These are phyloP conservation scores for Bufo bufo DNA, from an alignment of 2,113 vertebrate species.

Conservation along the genomic window DNA sequence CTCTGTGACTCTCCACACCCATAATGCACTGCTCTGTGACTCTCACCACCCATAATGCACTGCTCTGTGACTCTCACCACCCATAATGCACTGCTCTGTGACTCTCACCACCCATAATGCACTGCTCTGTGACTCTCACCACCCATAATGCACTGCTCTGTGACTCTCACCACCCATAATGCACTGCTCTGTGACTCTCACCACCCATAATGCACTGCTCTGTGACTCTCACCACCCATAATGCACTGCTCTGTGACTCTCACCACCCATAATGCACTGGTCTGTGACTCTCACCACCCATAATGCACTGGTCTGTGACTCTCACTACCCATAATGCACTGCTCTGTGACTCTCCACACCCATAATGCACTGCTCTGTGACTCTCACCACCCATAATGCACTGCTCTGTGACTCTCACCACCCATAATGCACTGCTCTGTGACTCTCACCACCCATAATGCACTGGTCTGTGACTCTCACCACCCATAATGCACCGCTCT, in stretches of 20 bases:
- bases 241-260: background rate
- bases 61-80: background rate
- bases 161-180: background rate
- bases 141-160: background rate
- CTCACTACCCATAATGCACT: background rate
- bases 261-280: background rate
- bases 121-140: background rate
- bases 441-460: background rate
- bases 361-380: background rate
- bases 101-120: background rate
- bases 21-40: background rate
- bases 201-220: background rate
- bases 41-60: background rate
- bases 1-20: background rate
- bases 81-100: background rate
- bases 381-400: background rate
- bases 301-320: background rate
- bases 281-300: background rate
- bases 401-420: background rate
- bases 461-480: no score
- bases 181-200: no score
- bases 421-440: no score
- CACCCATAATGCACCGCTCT: no score
- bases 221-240: background rate
- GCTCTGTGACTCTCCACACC: background rate